Base-by-base conservation (phyloP, 2,797 vertebrate genomes). In the Microcaecilia unicolor region DNA sequence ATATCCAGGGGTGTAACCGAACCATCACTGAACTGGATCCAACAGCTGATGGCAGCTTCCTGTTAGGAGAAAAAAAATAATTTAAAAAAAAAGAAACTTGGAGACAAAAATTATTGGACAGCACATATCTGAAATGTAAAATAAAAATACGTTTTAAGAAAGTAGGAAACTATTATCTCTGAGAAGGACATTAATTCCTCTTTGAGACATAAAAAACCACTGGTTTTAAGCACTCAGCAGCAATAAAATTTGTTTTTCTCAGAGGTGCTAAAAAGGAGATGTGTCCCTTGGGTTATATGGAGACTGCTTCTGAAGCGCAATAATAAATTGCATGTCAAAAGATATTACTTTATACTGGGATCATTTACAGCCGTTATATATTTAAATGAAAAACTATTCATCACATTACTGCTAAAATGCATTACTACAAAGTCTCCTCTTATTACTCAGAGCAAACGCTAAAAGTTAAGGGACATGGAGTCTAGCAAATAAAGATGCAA, bases 21-120 rank as follows among this genome's bases (percentile, higher is more conserved):
- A 6, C 90, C 92, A 1, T 98, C 93, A 0, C 90, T 97, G 81
- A 94, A 97, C 55, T 93, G 90, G 39, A 97, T 67, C 92, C 91
- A 95, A 45, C 86, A 79, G 42, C 91, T 95, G 57, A 96, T 74
- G 70, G 87, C 70, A 2, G 89, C 92, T 57, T 93, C 89, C 93
- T 97, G 32, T n/a, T 18, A 42, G 2, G 37, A 54, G 48, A 38
- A 6, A 44, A 27, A 44, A 18, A 8, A 9, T 24, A 0, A 21
- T 1, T 8, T n/a, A 58, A 8, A 15, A 11, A 1, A 9, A n/a
- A 18, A 11, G 20, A 14, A n/a, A 10, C 3, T 14, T 10, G 10
- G 15, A 29, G 13, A 49, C 22, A 35, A 36, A 23, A 43, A 40
- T 34, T 34, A 16, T 14, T 29, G 23, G 34, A 28, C 29, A 47